Conservation (phyloP, 1,140 invertebrate species). For the Lordiphosa clarofinis region DNA sequence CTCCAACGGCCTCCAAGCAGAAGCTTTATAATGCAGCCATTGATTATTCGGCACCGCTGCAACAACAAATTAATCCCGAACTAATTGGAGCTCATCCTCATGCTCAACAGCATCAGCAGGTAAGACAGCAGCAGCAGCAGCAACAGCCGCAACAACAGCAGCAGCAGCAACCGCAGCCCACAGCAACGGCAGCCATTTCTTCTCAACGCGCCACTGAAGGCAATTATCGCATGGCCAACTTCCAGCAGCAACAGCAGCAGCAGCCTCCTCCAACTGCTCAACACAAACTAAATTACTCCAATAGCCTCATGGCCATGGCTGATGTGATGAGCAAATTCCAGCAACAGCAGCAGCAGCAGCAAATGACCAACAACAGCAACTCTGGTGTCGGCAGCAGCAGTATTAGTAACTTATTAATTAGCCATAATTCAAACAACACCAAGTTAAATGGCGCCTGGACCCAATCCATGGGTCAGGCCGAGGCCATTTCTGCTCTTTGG, state of each 20-base stretch:
- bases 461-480: constrained; percentile 39
- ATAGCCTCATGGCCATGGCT: constrained; percentile 56
- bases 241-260: constrained; percentile 12
- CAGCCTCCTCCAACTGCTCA: constrained; percentile 18
- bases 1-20: constrained; percentile 63
- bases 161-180: constrained; percentile 31
- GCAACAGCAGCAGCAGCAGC: constrained; percentile 45
- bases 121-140: constrained; percentile 49
- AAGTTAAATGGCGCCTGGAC: constrained; percentile 33
- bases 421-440: constrained; percentile 72
- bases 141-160: constrained; percentile 40
- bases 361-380: constrained; percentile 41
- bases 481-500: constrained; percentile 71
- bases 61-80: constrained; percentile 75
- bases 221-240: constrained; percentile 6
- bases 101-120: constrained; percentile 70
- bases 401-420: constrained; percentile 79
- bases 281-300: constrained; percentile 38
- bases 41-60: constrained; percentile 74
- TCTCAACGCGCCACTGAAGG: neutral
- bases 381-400: constrained; percentile 67
- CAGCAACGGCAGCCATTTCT: constrained; percentile 12
- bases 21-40: constrained; percentile 66
- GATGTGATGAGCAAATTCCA: constrained; percentile 65
- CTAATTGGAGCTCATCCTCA: constrained; percentile 76